Evolutionary conservation across 1,140 invertebrate species (phyloP).

Genomic region (Cydia amplana): DNA sequence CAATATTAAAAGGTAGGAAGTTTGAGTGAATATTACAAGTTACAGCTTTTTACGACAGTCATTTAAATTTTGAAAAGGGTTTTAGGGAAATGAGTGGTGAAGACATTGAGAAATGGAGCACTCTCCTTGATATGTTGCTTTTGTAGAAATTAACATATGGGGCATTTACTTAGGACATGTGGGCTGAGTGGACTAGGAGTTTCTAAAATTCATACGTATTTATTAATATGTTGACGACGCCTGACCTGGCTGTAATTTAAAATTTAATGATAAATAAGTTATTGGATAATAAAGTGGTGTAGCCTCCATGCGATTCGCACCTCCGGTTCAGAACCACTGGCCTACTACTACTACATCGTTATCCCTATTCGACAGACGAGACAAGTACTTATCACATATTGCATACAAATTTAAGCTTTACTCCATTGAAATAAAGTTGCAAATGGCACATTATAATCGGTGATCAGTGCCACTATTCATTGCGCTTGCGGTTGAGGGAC

Average conservation of each 20-base stretch:
- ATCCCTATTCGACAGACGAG: background rate
- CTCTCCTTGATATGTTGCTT: background rate
- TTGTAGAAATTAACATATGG: too few relatives aligned
- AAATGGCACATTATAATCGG: background rate
- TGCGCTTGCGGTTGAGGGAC: background rate
- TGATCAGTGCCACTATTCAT: background rate
- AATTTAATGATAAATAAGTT: too few relatives aligned
- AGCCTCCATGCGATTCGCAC: too few relatives aligned
- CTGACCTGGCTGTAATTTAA: too few relatives aligned
- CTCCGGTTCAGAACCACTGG: background rate
- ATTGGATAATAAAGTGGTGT: too few relatives aligned
- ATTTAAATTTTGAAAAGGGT: conserved; percentile 4
- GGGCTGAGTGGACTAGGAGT: background rate
- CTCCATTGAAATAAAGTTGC: background rate
- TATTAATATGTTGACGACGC: too few relatives aligned
- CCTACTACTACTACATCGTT: background rate
- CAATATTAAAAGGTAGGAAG: background rate
- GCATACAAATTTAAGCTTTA: background rate
- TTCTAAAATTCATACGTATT: too few relatives aligned
- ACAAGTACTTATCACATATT: background rate
- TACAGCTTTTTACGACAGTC: background rate
- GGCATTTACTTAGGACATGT: background rate
- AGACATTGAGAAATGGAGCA: background rate
- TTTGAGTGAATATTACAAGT: background rate
- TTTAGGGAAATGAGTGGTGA: background rate